These are phyloP conservation scores for Macaria notata DNA, from an alignment of 2,888 invertebrate species.

Conservation along the genomic window DNA sequence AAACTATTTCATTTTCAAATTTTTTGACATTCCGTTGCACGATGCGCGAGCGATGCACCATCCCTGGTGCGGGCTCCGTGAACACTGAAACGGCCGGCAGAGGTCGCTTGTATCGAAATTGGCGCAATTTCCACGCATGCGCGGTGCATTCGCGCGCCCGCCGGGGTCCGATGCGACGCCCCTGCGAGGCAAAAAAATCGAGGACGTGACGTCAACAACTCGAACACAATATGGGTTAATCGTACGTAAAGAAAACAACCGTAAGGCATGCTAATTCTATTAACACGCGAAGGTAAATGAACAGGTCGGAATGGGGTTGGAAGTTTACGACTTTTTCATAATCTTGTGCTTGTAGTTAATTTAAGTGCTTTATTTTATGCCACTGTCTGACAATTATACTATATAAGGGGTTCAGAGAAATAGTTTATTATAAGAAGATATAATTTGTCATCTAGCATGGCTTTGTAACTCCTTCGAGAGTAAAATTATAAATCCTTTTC, in stretches of 20 bases:
- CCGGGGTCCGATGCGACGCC: conserved; percentile 71
- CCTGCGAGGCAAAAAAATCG: conserved; percentile 78
- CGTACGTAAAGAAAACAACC: conserved; percentile 69
- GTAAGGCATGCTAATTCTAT: conserved; percentile 41
- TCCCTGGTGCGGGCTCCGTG: conserved; percentile 60
- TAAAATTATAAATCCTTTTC: conserved; percentile 54
- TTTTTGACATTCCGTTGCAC: conserved; percentile 63
- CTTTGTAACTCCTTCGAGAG: conserved; percentile 38
- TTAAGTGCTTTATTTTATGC: too few species aligned
- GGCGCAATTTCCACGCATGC: conserved; percentile 80
- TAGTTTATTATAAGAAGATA: too few species aligned
- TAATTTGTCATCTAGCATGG: too few species aligned
- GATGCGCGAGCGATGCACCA: conserved; percentile 66
- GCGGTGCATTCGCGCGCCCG: conserved; percentile 65
- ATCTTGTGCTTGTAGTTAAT: too few species aligned
- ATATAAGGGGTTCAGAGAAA: too few species aligned
- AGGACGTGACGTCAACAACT: conserved; percentile 78
- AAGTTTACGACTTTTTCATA: background rate
- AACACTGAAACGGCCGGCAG: conserved; percentile 70
- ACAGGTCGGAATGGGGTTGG: conserved; percentile 1
- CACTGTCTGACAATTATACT: too few species aligned
- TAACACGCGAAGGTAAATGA: conserved; percentile 14
- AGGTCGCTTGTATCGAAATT: conserved; percentile 77
- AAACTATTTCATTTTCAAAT: conserved; percentile 70
- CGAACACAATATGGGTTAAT: conserved; percentile 74